A percentile compares a stretch with the other conserved stretches of the same genome.
Evolutionary conservation across 2,797 vertebrate species (phyloP).

Genomic region (Tokudaia tokunoshimensis): DNA sequence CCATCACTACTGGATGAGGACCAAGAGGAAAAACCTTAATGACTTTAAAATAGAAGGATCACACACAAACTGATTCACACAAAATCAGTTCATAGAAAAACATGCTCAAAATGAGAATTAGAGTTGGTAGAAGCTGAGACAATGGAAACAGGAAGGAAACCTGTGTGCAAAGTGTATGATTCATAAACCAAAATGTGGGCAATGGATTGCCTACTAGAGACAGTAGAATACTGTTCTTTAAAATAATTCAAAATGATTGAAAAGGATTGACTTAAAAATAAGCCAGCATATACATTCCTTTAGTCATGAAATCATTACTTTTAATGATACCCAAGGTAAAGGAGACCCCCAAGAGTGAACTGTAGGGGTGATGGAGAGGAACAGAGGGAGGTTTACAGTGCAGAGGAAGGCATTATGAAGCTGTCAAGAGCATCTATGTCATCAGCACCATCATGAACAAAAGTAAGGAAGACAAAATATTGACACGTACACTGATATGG

Average conservation of each 20-base stretch:
- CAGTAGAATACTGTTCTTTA: background rate
- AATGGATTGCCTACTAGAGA: background rate
- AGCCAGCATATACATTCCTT: background rate
- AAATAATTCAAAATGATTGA: constrained; percentile 1
- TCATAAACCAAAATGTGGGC: background rate
- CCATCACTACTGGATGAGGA: background rate
- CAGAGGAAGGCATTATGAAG: background rate
- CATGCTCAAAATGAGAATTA: background rate
- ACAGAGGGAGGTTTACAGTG: background rate
- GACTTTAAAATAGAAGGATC: constrained; percentile 4
- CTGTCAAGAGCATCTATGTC: background rate
- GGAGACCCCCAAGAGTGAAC: background rate
- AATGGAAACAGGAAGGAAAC: background rate
- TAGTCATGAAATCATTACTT: background rate
- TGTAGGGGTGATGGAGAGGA: background rate
- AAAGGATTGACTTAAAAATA: background rate
- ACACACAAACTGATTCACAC: too few species aligned
- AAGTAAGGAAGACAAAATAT: background rate
- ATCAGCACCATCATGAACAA: background rate
- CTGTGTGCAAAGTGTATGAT: background rate
- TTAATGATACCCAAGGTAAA: background rate
- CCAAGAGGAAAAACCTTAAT: background rate
- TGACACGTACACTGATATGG: background rate
- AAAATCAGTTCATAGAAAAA: background rate
- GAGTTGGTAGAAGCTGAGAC: background rate